Conservation (phyloP, 2,888 invertebrate genomes). For the Drosophila leonis region DNA sequence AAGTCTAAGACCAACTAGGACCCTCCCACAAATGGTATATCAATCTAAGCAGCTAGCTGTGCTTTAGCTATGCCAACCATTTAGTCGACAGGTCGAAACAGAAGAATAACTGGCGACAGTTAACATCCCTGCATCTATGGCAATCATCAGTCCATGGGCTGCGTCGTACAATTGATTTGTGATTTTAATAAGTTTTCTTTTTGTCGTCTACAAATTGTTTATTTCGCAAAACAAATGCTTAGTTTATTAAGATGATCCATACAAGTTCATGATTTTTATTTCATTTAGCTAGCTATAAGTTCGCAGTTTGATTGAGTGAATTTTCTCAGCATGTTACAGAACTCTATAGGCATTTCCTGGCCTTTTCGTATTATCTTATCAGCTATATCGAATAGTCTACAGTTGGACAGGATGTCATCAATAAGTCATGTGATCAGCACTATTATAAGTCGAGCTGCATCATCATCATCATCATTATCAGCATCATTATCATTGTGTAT, state of each 20-base stretch:
- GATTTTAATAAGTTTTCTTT: not conserved
- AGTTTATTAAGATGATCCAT: not conserved
- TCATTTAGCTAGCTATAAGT: not conserved
- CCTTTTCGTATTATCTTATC: not conserved
- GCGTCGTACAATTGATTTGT: not conserved
- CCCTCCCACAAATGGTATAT: too few species aligned
- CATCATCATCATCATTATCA: conserved; percentile 2
- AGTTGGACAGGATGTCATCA: conserved; percentile 26
- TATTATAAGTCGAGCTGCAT: conserved; percentile 11
- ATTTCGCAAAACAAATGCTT: not conserved
- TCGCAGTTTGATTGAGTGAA: too few species aligned
- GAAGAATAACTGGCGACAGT: too few species aligned
- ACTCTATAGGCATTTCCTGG: not conserved
- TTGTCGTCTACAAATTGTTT: not conserved
- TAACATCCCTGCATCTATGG: not conserved
- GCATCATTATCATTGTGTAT: conserved; percentile 24
- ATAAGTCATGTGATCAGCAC: conserved; percentile 23
- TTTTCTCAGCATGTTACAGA: too few species aligned
- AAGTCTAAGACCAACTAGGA: not conserved
- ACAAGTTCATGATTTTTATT: not conserved
- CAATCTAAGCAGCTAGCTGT: not conserved
- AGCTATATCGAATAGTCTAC: not conserved
- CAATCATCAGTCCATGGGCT: not conserved
- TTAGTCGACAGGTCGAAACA: not conserved
- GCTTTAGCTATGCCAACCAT: not conserved